Evolutionary conservation across 1,140 invertebrate genomes (phyloP).

Genomic region (Theocolax elegans): DNA sequence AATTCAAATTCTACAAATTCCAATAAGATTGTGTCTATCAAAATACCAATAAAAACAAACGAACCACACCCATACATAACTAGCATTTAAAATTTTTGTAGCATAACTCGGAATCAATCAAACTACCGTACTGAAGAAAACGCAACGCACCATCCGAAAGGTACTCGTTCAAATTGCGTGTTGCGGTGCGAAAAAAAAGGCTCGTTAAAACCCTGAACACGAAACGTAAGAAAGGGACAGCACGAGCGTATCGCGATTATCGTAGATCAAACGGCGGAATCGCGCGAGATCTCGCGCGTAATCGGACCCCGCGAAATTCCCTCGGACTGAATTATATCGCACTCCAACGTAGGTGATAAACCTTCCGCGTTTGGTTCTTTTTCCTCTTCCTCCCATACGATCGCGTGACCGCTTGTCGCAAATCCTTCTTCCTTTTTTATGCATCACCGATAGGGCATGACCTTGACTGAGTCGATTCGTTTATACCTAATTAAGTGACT

Average conservation of each 20-base stretch:
- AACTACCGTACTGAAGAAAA: too few relatives aligned
- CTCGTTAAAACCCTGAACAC: background rate
- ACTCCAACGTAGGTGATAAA: background rate
- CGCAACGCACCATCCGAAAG: too few relatives aligned
- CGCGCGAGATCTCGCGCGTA: conserved; percentile 32
- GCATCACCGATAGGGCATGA: background rate
- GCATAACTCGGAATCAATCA: too few relatives aligned
- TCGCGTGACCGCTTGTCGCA: conserved; percentile 2
- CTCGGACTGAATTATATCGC: conserved; percentile 33
- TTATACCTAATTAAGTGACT: background rate
- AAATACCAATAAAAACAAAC: too few relatives aligned
- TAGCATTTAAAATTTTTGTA: too few relatives aligned
- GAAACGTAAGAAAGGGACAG: background rate
- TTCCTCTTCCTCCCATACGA: background rate
- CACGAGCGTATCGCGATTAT: conserved; percentile 5
- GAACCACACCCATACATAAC: too few relatives aligned
- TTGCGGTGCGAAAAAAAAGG: too few relatives aligned
- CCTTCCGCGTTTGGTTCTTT: background rate
- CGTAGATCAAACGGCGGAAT: conserved; percentile 22
- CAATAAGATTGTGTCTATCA: too few relatives aligned
- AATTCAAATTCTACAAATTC: too few relatives aligned
- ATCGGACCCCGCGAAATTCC: conserved; percentile 11
- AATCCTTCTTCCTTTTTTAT: background rate
- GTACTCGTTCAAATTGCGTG: too few relatives aligned
- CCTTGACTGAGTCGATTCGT: conserved; percentile 30